These are phyloP conservation scores for Vanessa tameamea DNA, from an alignment of 1,140 invertebrate species.

Conservation along the genomic window DNA sequence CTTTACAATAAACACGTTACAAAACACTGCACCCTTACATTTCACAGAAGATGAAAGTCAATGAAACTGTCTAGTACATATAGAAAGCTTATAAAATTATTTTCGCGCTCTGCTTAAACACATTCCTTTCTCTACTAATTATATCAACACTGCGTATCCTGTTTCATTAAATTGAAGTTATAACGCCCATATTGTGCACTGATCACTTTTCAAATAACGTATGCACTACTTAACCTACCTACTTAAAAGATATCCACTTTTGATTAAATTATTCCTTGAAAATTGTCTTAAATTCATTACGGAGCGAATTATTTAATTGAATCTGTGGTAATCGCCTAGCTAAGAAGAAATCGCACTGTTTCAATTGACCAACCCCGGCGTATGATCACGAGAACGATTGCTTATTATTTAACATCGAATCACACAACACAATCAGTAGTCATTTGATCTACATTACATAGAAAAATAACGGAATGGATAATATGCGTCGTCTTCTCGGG, in stretches of 20 bases:
- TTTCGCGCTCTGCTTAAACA: slow-evolving; percentile 3
- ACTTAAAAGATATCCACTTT: slow-evolving; percentile 30
- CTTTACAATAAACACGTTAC: slow-evolving; percentile 69
- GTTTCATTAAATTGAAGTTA: slow-evolving; percentile 15
- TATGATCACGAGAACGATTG: slow-evolving; percentile 25
- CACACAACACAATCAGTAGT: slow-evolving; percentile 60
- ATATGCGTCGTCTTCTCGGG: slow-evolving; percentile 37
- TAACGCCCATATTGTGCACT: slow-evolving; percentile 16
- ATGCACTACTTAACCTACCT: slow-evolving; percentile 39
- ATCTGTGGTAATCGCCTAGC: slow-evolving; percentile 28
- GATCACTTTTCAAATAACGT: slow-evolving; percentile 27
- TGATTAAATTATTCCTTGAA: slow-evolving; percentile 13
- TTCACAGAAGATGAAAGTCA: slow-evolving; percentile 45
- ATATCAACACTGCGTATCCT: background rate
- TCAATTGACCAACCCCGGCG: slow-evolving; percentile 20
- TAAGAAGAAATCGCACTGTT: slow-evolving; percentile 28
- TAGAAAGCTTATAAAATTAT: slow-evolving; percentile 20
- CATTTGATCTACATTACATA: slow-evolving; percentile 48
- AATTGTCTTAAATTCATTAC: slow-evolving; percentile 14
- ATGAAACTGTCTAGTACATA: slow-evolving; percentile 5
- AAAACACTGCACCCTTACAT: slow-evolving; percentile 70
- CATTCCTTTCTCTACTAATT: slow-evolving; percentile 9
- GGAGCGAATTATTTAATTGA: slow-evolving; percentile 15
- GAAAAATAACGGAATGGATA: slow-evolving; percentile 66
- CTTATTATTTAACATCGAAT: slow-evolving; percentile 60